Evolutionary conservation across 2,113 vertebrate species (phyloP), one percentile per base, ranked within the genome.

Genomic region (Ophthalmolycus amberensis): DNA sequence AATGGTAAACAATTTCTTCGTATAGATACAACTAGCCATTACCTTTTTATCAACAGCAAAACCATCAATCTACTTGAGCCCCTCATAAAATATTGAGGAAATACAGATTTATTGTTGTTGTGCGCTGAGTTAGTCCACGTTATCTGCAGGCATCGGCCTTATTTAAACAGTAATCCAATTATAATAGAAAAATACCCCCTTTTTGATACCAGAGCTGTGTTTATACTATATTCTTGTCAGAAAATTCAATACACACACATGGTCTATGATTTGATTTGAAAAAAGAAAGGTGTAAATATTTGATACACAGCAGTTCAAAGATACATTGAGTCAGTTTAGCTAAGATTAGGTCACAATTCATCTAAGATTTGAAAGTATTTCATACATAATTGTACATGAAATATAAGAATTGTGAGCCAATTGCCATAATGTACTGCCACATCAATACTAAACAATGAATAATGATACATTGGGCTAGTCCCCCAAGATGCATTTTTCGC

Each of bases 1-100:
- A 98, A 98, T 10, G 96, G 97, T 98, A 83, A 96, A 95, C 6
- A 25, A 32, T 59, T 60, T 75, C 0, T 37, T 29, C 5, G 56
- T 3, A 29, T 3, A 42, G 5, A 48, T 22, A 5, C 10, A 73
- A 9, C n/a, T 15, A n/a, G 3, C 18, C 16, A 14, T 32, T 25
- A 64, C 2, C 8, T 11, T 75, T 75, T 64, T 5, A 20, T 42
- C 8, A 15, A 48, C 9, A 10, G 10, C n/a, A 48, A 29, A 59
- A 59, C 25, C 25, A 29, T 1, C n/a, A 58, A 25, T 27, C 22
- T 29, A 29, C 25, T 59, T 14, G 54, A 58, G 54, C 54, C 25
- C 54, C 11, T 56, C 3, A 9, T 38, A 11, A 66, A 56, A 16
- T 58, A 10, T 58, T 42, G 7, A 38, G n/a, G 6, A 42, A 32